Percentiles rank a stretch among this genome's conserved stretches.
phyloP scores from a whole-genome alignment of 2,888 invertebrate species.

The Drosophila atripex region DNA sequence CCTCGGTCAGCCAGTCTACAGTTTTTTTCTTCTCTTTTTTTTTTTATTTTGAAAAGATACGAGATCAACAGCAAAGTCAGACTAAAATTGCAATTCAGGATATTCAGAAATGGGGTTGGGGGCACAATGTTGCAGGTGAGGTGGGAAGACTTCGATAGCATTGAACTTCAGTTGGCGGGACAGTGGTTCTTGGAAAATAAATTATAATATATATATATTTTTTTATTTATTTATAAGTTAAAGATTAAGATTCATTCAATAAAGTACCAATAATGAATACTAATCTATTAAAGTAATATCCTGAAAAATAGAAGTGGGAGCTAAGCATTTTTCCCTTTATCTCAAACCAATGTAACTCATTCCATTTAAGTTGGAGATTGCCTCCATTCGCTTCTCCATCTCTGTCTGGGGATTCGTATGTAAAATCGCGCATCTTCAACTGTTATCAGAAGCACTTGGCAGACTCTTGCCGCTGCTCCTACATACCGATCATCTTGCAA shows the following conservation, averaged over 20 bases:
- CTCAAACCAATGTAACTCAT: slow-evolving; percentile 26
- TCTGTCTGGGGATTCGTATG: slow-evolving; percentile 36
- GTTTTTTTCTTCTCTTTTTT: not conserved
- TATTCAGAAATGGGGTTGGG: slow-evolving; percentile 8
- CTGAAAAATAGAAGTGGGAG: too few species aligned
- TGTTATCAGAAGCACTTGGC: slow-evolving; percentile 44
- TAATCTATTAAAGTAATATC: too few species aligned
- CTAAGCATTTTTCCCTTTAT: not conserved
- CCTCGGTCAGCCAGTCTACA: slow-evolving; percentile 13
- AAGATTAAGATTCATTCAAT: too few species aligned
- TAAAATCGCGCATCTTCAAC: slow-evolving; percentile 50
- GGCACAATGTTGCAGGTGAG: slow-evolving; percentile 14
- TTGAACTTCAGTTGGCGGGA: slow-evolving; percentile 14
- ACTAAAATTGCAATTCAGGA: slow-evolving; percentile 40
- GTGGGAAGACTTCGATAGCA: slow-evolving; percentile 38
- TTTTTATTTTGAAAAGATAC: slow-evolving; percentile 9
- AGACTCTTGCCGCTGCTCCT: slow-evolving; percentile 22
- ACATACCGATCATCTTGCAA: slow-evolving; percentile 46
- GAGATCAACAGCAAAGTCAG: slow-evolving; percentile 25
- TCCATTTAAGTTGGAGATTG: slow-evolving; percentile 14
- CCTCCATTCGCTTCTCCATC: slow-evolving; percentile 37
- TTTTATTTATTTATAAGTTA: too few species aligned
- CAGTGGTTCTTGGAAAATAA: slow-evolving; percentile 12
- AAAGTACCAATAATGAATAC: too few species aligned
- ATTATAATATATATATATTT: not conserved